Conservation (phyloP, 2,797 vertebrate genomes). For the Enteromius paludinosus region DNA sequence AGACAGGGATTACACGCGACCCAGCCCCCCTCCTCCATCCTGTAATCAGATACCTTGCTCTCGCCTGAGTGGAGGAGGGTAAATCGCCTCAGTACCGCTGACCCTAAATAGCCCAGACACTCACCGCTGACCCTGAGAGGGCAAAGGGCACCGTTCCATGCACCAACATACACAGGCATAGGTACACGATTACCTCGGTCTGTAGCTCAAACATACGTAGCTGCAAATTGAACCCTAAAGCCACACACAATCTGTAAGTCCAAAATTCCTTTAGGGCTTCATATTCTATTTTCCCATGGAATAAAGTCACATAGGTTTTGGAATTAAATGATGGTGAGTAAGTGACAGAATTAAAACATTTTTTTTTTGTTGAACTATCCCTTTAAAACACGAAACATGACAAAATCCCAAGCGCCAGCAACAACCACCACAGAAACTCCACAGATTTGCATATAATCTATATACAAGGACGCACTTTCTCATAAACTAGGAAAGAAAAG, state of each 20-base stretch:
- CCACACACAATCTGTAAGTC: background rate
- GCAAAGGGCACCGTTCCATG: conserved; percentile 58
- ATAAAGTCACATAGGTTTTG: background rate
- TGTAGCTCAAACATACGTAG: conserved; percentile 10
- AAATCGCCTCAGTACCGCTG: conserved; percentile 67
- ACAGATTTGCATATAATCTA: conserved; percentile 22
- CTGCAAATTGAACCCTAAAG: background rate
- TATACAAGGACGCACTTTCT: conserved; percentile 29
- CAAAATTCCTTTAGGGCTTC: background rate
- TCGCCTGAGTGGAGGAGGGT: conserved; percentile 54
- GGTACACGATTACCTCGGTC: background rate
- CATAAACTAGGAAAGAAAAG: conserved; percentile 13
- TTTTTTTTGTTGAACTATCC: background rate
- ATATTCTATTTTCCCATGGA: background rate
- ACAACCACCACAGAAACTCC: background rate
- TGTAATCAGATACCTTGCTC: conserved; percentile 63
- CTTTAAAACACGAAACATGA: conserved; percentile 1
- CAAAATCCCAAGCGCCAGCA: background rate
- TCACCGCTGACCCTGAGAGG: conserved; percentile 68
- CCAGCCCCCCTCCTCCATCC: conserved; percentile 51
- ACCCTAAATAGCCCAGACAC: conserved; percentile 67
- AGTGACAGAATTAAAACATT: background rate
- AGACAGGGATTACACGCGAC: conserved; percentile 40
- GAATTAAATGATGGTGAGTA: background rate
- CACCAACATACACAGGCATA: conserved; percentile 39